Base-by-base conservation (phyloP, 2,797 vertebrate genomes). In the Helarctos malayanus region DNA sequence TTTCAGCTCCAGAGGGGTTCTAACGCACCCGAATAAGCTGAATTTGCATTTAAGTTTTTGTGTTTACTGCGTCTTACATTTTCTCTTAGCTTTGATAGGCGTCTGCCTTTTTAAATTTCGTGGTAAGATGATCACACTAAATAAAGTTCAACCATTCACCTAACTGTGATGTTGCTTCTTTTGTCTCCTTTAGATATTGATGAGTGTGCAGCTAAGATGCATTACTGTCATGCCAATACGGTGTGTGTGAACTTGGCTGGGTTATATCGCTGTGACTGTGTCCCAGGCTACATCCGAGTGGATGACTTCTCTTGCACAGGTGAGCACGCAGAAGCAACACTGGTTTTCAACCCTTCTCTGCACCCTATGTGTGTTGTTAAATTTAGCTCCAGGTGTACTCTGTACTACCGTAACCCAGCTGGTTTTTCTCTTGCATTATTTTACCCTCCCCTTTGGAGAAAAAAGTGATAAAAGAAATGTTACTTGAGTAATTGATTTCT, bases 301-400 rank as follows among this genome's bases (percentile, higher is more conserved):
- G 99, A 99, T 49, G 99, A 99, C 95, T 99, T 99, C 98, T 99
- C 99, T 95, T 99, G 99, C 97, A 99, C 99, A 57, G 99, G 99
- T 99, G 98, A 76, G 99, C 35, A 41, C 29, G 49, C 45, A n/a
- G 3, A 7, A 85, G 3, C 35, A 41, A 0, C 5, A 35, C 1
- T 2, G 12, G 9, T 57, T 61, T 71, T 76, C 29, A 41, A 0
- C 5, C 15, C 12, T 94, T 89, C 16, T 91, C 29, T 95, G 41
- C 7, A 3, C 11, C 10, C 0, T 3, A 10, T 65, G 16, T 29
- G 0, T n/a, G 15, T 29, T 27, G 0, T 65, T 73, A 38, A 14
- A 14, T n/a, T 91, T 57, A 84, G 11, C 10, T 45, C 0, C 29
- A 73, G 7, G 9, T 32, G 21, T 15, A 49, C 6, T 65, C 7